These are phyloP conservation scores for Watsonalla binaria DNA, from an alignment of 2,888 invertebrate genomes.

Conservation along the genomic window DNA sequence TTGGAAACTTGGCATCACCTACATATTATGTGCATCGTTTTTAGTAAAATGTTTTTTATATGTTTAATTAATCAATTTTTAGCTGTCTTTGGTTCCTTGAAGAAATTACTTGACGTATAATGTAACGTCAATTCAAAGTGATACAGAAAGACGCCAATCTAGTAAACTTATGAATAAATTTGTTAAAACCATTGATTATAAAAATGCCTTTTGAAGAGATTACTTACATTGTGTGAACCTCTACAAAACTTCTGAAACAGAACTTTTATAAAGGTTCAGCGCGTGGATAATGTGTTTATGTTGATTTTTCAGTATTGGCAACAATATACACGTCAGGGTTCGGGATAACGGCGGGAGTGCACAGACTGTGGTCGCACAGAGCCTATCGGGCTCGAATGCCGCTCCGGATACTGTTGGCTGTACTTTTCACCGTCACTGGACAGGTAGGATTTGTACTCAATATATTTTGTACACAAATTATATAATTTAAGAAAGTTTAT, in stretches of 20 bases:
- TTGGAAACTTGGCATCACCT: too few relatives aligned
- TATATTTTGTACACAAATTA: too few relatives aligned
- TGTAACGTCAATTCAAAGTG: too few relatives aligned
- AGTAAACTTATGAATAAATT: too few relatives aligned
- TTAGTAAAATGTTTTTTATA: background rate
- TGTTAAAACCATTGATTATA: too few relatives aligned
- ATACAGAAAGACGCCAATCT: too few relatives aligned
- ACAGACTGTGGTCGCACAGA: conserved; percentile 89
- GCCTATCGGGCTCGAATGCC: conserved; percentile 87
- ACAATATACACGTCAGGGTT: conserved; percentile 87
- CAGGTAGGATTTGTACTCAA: conserved; percentile 81
- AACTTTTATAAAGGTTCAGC: too few relatives aligned
- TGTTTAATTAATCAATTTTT: background rate
- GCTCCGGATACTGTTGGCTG: conserved; percentile 81
- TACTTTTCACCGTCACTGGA: conserved; percentile 88
- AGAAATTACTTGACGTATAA: too few relatives aligned
- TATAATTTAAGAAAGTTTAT: too few relatives aligned
- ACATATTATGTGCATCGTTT: background rate
- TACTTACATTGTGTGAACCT: too few relatives aligned
- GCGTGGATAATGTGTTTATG: conserved; percentile 6
- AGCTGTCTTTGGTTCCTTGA: too few relatives aligned
- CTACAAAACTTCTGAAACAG: background rate
- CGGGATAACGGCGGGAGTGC: conserved; percentile 90
- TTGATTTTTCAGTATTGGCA: conserved; percentile 47
- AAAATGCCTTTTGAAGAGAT: too few relatives aligned